Evolutionary conservation across 2,888 invertebrate species (phyloP).

Genomic region (Agrochola lota): DNA sequence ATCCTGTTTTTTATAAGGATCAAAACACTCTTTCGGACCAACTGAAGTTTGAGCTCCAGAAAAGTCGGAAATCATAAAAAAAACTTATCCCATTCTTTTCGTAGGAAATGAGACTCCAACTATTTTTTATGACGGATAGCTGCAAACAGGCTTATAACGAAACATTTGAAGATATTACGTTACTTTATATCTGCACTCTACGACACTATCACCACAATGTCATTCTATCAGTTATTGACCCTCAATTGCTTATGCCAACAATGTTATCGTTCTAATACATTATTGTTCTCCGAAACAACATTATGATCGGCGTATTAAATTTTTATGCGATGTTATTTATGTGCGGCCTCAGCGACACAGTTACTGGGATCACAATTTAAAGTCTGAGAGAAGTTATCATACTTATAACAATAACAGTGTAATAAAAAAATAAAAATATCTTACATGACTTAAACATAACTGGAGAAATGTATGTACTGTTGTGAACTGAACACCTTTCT

Average conservation of each 20-base stretch:
- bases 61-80: not conserved
- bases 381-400: not conserved
- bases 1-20: not conserved
- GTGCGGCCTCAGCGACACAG: not conserved
- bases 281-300: constrained; percentile 8
- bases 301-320: constrained; percentile 9
- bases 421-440: no score
- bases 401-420: no score
- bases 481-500: not conserved
- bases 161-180: constrained; percentile 1
- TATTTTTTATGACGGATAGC: not conserved
- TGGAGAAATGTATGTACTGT: no score
- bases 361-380: not conserved
- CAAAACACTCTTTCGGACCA: not conserved
- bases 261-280: constrained; percentile 28
- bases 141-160: not conserved
- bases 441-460: not conserved
- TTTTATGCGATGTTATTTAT: not conserved
- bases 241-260: constrained; percentile 21
- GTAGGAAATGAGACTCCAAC: not conserved
- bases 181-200: constrained; percentile 24
- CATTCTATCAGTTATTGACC: constrained; percentile 55
- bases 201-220: constrained; percentile 12
- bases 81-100: no score
- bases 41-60: not conserved